These are phyloP conservation scores for Dromiciops gliroides DNA, from an alignment of 2,113 vertebrate genomes.

Conservation along the genomic window DNA sequence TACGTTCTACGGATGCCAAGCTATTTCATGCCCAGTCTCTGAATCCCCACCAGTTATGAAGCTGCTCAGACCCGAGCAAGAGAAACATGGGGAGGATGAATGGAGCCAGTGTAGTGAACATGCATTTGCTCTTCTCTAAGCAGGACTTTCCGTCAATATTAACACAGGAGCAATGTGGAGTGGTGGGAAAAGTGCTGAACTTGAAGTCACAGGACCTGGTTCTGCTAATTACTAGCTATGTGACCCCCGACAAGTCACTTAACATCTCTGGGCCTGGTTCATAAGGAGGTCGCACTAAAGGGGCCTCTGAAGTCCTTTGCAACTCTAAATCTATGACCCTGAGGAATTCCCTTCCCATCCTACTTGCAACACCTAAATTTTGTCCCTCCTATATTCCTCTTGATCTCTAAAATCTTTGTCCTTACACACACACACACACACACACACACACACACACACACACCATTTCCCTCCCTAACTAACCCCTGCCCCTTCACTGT, in stretches of 20 bases:
- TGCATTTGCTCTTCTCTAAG: too few relatives aligned
- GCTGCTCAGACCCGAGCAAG: neutral
- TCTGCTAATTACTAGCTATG: too few relatives aligned
- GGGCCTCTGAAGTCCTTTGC: neutral
- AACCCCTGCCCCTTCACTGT: neutral
- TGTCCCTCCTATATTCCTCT: neutral
- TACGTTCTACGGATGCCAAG: neutral
- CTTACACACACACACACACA: too few relatives aligned
- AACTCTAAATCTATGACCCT: neutral
- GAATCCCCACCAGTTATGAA: neutral
- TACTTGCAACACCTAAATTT: neutral
- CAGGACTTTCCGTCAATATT: too few relatives aligned
- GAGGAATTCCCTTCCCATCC: rapidly evolving
- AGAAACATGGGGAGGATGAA: neutral
- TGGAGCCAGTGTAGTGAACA: too few relatives aligned
- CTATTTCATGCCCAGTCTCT: neutral
- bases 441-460: too few relatives aligned
- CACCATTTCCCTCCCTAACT: neutral
- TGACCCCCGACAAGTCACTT: too few relatives aligned
- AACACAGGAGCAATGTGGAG: neutral
- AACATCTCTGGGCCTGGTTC: neutral
- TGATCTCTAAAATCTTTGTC: too few relatives aligned
- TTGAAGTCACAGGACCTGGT: too few relatives aligned
- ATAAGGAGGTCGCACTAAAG: neutral
- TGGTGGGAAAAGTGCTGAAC: neutral